Evolutionary conservation across 2,797 vertebrate species (phyloP), one percentile per base, ranked within the genome.

Genomic region (Myoxocephalus aenaeus): DNA sequence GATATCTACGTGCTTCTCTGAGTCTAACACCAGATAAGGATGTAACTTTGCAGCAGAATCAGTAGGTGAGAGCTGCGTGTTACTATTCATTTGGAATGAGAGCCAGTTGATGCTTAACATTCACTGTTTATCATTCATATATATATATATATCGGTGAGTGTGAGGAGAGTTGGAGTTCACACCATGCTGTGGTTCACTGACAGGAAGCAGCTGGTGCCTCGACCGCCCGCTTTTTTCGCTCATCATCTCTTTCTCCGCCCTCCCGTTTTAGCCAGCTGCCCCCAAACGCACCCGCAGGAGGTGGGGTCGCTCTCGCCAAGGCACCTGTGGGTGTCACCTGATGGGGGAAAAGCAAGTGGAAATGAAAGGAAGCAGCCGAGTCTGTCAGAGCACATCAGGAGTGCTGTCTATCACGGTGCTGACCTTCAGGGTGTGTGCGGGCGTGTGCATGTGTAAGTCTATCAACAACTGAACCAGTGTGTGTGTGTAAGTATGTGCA

Each of bases 241-340:
- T 87, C 70, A 73, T 83, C 62, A 20, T 89, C 84, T 89, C 77
- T 1, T 32, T 81, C 81, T 79, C 50, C 20, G 11, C 79, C 73
- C 29, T 73, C 70, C 63, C 13, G 1, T 25, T 77, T 86, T 79
- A 73, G 73, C 85, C 87, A 81, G 79, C 88, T 83, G 81, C 67
- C 83, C 85, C 66, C 70, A 10, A 82, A 83, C 76, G 57, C 79
- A 50, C 85, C 91, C 85, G 77, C 77, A 78, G 92, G 91, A 87
- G 82, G 87, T 63, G 72, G 87, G 87, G 84, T 90, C 89, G 85
- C 84, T 82, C 84, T 91, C 86, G 67, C 89, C 82, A 51, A 77
- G 90, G 91, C 94, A 95, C 94, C 94, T 95, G 91, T 94, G 94
- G 95, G 93, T 94, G 92, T 94, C 93, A 95, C 94, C 94, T 95